phyloP scores from a whole-genome alignment of 2,113 vertebrate genomes.

The Meleagris gallopavo region DNA sequence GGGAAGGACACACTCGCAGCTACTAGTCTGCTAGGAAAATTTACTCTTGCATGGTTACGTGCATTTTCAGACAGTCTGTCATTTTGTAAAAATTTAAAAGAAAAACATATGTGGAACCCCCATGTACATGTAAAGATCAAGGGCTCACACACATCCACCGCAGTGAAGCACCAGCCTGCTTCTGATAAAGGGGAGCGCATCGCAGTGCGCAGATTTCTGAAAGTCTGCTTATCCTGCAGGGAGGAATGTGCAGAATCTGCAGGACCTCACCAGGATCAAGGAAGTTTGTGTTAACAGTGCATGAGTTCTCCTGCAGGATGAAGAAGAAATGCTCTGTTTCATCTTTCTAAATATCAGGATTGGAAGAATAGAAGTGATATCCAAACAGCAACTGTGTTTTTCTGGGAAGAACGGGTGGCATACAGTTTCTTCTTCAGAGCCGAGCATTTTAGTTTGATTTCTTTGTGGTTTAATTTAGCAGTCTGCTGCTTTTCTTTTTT shows the following conservation, averaged over 20 bases:
- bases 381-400: background rate
- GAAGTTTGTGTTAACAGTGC: slow-evolving; percentile 3
- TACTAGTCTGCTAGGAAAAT: background rate
- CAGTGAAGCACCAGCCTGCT: background rate
- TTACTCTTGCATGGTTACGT: background rate
- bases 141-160: background rate
- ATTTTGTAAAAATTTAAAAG: slow-evolving; percentile 13
- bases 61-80: background rate
- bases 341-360: background rate
- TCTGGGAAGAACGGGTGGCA: background rate
- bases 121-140: background rate
- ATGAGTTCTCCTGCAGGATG: background rate
- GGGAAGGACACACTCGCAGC: background rate
- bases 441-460: background rate
- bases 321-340: slow-evolving; percentile 12
- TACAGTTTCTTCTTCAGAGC: background rate
- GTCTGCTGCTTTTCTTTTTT: background rate
- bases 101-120: slow-evolving; percentile 17
- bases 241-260: slow-evolving; percentile 68
- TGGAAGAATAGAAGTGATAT: background rate
- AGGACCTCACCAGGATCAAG: slow-evolving; percentile 50
- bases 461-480: background rate
- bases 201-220: background rate
- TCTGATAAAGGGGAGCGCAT: background rate
- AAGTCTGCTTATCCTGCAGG: slow-evolving; percentile 24